These are phyloP conservation scores for Callyntrura guangdongensis DNA, from an alignment of 2,888 invertebrate species.

Conservation along the genomic window DNA sequence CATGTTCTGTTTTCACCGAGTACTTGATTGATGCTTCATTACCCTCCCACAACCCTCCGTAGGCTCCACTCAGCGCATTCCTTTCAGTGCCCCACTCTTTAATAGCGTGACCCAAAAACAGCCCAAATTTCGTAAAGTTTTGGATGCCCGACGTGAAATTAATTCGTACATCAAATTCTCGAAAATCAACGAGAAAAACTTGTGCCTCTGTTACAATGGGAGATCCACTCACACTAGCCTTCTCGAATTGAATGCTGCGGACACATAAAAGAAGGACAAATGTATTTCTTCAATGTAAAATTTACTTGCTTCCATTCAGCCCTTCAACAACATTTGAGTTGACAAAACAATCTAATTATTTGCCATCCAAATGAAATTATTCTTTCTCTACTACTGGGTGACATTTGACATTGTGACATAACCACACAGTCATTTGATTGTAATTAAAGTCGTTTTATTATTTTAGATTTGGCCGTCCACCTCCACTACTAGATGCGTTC, in stretches of 20 bases:
- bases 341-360: not conserved
- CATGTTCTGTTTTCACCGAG: constrained; percentile 65
- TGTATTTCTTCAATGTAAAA: not conserved
- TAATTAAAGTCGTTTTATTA: constrained; percentile 57
- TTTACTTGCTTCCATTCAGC: not conserved
- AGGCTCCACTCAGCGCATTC: constrained; percentile 70
- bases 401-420: constrained; percentile 30
- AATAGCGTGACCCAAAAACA: constrained; percentile 70
- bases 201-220: constrained; percentile 76
- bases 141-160: constrained; percentile 76
- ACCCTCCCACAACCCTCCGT: constrained; percentile 81
- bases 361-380: too few relatives aligned
- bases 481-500: not conserved
- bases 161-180: constrained; percentile 72
- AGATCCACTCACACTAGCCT: constrained; percentile 43
- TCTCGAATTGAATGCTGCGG: constrained; percentile 73
- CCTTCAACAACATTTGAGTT: not conserved
- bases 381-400: not conserved
- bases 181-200: constrained; percentile 48
- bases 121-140: constrained; percentile 67
- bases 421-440: constrained; percentile 28
- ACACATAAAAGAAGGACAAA: constrained; percentile 9
- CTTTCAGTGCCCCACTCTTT: constrained; percentile 76
- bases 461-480: not conserved
- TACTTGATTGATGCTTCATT: constrained; percentile 79